These are phyloP conservation scores for Artibeus jamaicensis DNA, from an alignment of 2,797 vertebrate species.

Conservation along the genomic window DNA sequence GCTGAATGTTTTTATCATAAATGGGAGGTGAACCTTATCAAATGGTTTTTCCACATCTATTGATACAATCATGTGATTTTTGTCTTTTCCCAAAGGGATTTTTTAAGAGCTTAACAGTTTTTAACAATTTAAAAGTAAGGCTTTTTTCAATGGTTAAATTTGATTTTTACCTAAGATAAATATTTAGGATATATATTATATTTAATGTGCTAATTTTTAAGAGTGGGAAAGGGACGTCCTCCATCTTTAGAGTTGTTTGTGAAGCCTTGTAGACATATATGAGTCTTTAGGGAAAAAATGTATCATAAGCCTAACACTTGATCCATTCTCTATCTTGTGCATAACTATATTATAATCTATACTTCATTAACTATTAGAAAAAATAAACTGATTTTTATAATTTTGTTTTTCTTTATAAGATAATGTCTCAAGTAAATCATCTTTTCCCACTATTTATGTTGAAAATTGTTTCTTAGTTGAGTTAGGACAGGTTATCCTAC, in stretches of 20 bases:
- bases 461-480: background rate
- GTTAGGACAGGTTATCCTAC: background rate
- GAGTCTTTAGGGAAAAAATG: background rate
- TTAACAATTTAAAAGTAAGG: background rate
- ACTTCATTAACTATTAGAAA: background rate
- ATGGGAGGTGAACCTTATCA: too few relatives aligned
- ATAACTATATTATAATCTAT: background rate
- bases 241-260: background rate
- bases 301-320: background rate
- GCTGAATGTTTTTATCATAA: too few relatives aligned
- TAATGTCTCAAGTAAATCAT: background rate
- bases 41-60: too few relatives aligned
- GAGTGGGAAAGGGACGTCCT: background rate
- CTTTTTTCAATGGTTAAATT: background rate
- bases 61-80: too few relatives aligned
- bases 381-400: background rate
- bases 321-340: background rate
- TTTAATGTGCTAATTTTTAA: constrained; percentile 33
- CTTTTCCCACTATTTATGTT: background rate
- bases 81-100: background rate
- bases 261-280: background rate
- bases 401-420: constrained; percentile 11
- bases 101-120: constrained; percentile 29
- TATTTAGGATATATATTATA: background rate
- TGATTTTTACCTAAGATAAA: background rate